Base-by-base conservation (phyloP, 2,888 invertebrate genomes). In the Baronia brevicornis region DNA sequence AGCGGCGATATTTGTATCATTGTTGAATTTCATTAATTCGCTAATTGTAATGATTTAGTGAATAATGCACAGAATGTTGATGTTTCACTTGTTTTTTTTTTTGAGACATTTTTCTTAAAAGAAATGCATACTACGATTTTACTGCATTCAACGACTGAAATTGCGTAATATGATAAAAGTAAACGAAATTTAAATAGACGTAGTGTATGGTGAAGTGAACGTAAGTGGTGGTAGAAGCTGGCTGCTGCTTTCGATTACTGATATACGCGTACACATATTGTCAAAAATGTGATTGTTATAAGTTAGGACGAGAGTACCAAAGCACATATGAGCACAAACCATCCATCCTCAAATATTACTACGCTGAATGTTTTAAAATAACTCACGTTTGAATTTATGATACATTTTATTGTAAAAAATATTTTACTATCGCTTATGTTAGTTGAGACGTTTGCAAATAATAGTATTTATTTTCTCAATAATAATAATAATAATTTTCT, bases 321-420 rank as follows among this genome's bases (percentile, higher is more conserved):
- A 77, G 82, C 82, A 79, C 82, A 84, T 69, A 66, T 65, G 59
- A 79, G 82, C 84, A 84, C 84, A 82, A 84, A 84, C 71, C 79
- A 79, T 80, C 84, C 84, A 79, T 82, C 79, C 79, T 75, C 68
- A 67, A 65, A 74, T 51, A 73, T 55, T 61, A 75, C 60, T 78
- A 77, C 58, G 75, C 78, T 75, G 73, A 69, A 77, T 77, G 78
- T 80, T 80, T 77, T 74, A 65, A 74, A 73, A 62, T 75, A 65
- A 75, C 60, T 77, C 80, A 78, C 77, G 82, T 82, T 84, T 84
- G 71, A 84, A 82, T 82, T 82, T 84, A 84, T 80, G 67, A 80
- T 75, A 84, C 84, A 84, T 82, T 82, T 84, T 84, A 82, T 82
- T 77, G 64, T 73, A 72, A 74, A 78, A 47, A 65, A 74, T 82